Conservation (phyloP, 2,888 invertebrate genomes). For the Venusia cambrica region DNA sequence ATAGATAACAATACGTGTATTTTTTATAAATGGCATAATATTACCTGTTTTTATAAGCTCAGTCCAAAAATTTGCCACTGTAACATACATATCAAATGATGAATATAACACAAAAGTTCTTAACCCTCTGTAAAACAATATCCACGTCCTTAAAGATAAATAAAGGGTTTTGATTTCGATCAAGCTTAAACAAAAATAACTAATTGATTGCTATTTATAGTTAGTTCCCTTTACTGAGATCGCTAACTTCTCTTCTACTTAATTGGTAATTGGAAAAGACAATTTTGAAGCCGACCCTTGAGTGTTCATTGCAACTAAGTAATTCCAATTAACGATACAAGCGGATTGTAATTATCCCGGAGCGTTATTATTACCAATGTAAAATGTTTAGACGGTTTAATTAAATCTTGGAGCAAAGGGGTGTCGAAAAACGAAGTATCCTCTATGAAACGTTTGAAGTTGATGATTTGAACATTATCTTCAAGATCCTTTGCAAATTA, state of each 20-base stretch:
- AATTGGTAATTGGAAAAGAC: conserved; percentile 28
- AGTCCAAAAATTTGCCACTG: too few relatives aligned
- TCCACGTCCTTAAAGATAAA: too few relatives aligned
- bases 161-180: neutral
- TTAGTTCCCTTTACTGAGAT: conserved; percentile 2
- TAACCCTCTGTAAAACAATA: too few relatives aligned
- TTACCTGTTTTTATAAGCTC: too few relatives aligned
- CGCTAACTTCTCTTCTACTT: conserved; percentile 8
- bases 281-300: conserved; percentile 25
- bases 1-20: too few relatives aligned
- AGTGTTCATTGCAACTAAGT: conserved; percentile 35
- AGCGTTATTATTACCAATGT: conserved; percentile 63
- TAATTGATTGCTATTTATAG: conserved; percentile 10
- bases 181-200: neutral
- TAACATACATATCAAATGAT: too few relatives aligned
- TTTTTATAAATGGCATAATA: too few relatives aligned
- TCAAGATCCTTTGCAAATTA: too few relatives aligned
- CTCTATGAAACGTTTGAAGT: too few relatives aligned
- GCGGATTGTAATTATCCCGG: conserved; percentile 49
- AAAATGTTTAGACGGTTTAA: conserved; percentile 63
- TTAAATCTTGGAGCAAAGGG: conserved; percentile 57
- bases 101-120: too few relatives aligned
- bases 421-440: conserved; percentile 56
- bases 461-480: too few relatives aligned
- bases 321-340: conserved; percentile 53